These are phyloP conservation scores for Cremastobaeus sp. DNA, from an alignment of 2,888 invertebrate species.

Conservation along the genomic window DNA sequence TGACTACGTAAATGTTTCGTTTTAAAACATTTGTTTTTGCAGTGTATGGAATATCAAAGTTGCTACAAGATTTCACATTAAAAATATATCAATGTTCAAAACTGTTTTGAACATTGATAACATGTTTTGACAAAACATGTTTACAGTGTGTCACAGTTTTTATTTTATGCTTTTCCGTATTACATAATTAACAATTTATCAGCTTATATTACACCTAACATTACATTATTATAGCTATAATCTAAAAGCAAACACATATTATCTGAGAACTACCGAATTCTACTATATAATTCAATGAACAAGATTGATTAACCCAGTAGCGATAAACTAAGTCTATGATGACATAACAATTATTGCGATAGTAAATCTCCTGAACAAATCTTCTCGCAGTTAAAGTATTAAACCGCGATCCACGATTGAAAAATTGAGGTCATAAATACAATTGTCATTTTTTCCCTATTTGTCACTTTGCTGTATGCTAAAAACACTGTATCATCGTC, in stretches of 20 bases:
- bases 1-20: too few species aligned
- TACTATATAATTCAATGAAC: slow-evolving; percentile 37
- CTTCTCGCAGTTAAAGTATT: slow-evolving; percentile 24
- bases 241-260: slow-evolving; percentile 1
- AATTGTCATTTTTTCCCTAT: slow-evolving; percentile 33
- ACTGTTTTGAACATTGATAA: too few species aligned
- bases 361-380: slow-evolving; percentile 9
- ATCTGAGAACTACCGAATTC: slow-evolving; percentile 5
- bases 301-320: slow-evolving; percentile 27
- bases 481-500: too few species aligned
- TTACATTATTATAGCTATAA: not conserved
- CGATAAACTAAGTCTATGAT: slow-evolving; percentile 20
- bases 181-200: too few species aligned
- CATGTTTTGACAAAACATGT: too few species aligned
- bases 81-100: too few species aligned
- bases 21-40: too few species aligned
- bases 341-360: slow-evolving; percentile 41
- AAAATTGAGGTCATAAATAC: slow-evolving; percentile 30
- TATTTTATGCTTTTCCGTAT: too few species aligned
- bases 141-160: too few species aligned
- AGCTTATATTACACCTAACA: not conserved
- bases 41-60: too few species aligned
- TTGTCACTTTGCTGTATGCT: too few species aligned
- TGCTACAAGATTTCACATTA: too few species aligned
- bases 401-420: slow-evolving; percentile 1